Percentiles rank a stretch among this genome's conserved stretches.
Evolutionary conservation across 2,113 vertebrate genomes (phyloP).

Genomic region (Lepisosteus oculatus): DNA sequence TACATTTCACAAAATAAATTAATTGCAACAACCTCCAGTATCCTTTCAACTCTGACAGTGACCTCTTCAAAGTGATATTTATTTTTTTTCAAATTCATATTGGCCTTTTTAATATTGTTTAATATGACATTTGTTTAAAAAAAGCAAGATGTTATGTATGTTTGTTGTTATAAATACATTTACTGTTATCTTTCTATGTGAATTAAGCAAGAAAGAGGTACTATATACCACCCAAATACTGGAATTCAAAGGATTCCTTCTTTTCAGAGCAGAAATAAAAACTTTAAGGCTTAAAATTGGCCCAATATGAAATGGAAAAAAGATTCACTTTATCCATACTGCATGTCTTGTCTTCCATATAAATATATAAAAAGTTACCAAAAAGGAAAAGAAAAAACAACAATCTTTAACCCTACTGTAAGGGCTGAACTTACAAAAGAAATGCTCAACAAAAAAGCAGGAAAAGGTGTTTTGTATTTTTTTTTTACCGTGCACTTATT

Average conservation of each 20-base stretch:
- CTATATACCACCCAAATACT: neutral
- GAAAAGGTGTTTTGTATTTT: neutral
- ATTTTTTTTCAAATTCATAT: neutral
- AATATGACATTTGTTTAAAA: conserved; percentile 5
- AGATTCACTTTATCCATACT: conserved; percentile 17
- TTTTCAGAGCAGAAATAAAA: neutral
- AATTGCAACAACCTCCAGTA: conserved; percentile 20
- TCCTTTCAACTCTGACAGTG: conserved; percentile 22
- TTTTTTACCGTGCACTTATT: neutral
- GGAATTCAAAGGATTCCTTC: neutral
- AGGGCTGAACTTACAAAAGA: conserved; percentile 9
- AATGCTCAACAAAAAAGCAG: neutral
- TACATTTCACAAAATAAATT: conserved; percentile 52
- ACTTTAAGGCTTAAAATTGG: neutral
- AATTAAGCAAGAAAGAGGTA: neutral
- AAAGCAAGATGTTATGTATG: conserved; percentile 1
- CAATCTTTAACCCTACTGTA: neutral
- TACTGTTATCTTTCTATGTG: neutral
- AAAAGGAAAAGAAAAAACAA: neutral
- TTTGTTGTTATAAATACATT: neutral
- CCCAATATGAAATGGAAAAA: conserved; percentile 14
- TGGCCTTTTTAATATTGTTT: neutral
- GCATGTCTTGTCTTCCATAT: conserved; percentile 31
- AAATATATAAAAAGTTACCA: conserved; percentile 26
- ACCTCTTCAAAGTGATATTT: conserved; percentile 19